Evolutionary conservation across 1,140 invertebrate species (phyloP), one percentile per base, ranked within the genome.

Genomic region (Paracyclopina nana): DNA sequence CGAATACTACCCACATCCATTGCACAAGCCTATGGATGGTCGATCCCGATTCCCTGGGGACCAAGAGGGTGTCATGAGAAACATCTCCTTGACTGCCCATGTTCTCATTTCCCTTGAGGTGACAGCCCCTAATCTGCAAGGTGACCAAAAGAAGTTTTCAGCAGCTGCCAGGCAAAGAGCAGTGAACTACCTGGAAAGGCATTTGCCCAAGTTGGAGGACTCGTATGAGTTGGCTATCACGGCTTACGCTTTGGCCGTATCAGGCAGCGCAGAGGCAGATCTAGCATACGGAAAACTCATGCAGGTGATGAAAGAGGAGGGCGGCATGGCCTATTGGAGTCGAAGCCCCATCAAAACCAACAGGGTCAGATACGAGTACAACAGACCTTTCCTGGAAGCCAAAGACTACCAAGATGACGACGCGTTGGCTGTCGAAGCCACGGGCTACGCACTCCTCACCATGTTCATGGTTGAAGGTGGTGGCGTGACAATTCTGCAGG

Each of bases 391-490:
- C 49, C 56, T 64, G n/a, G 59, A 65, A 49, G 65, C 70, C 0
- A 62, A 67, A 50, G 54, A 61, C 16, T 64, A 61, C 55, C 61
- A 60, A 46, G 59, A 60, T 56, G 61, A 59, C 55, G 66, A 70
- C 52, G 63, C 68, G 3, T 50, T 65, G 9, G 68, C 68, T 2
- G 64, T 75, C 0, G 72, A 75, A 58, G 63, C 71, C 0, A 73
- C 73, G 2, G 64, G 72, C 0, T 76, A 75, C 59, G 75, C 72
- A 3, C 59, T 77, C 2, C 58, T 76, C 50, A 65, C 68, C 1
- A 69, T 72, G 46, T 58, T 70, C 9, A 57, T 60, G 2, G 55
- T 64, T 9, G 67, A 70, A 29, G 48, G 48, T 22, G 48, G 48
- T 2, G 69, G 68, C 1, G 56, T 70, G 24, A 62, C 62, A 12